Base-by-base conservation (phyloP, 2,797 vertebrate species). In the Carapus acus region DNA sequence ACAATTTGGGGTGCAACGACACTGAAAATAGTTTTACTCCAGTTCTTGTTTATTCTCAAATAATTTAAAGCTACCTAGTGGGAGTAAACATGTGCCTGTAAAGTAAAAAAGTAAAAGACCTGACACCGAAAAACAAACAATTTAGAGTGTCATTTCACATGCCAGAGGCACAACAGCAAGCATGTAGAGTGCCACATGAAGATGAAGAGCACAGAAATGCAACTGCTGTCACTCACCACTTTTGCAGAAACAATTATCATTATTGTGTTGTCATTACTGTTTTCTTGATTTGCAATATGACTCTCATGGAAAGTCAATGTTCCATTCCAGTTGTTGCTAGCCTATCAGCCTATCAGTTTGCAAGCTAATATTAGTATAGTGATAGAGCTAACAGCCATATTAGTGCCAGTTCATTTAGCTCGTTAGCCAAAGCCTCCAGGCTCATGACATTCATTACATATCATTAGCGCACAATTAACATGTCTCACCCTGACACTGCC, bases 401-500 rank as follows among this genome's bases (percentile, higher is more conserved):
- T 84, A 87, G 82, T 83, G 83, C 76, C 81, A 84, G 81, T 85
- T 85, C 75, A 77, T 87, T 86, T 86, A 84, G 79, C 79, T 84
- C 72, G 82, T 86, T 86, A 85, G 82, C 82, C 16, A 43, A 46
- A 79, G 84, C 79, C 76, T 79, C 58, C 1, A 49, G 82, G 80
- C 80, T 83, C 79, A 85, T 85, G 80, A 85, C 82, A 84, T 86
- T 85, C 82, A 86, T 86, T 85, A 86, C 77, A 77, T 85, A 74
- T 83, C 80, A 84, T 86, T 85, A 84, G 83, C 64, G 76, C 81
- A 76, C 81, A 86, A 86, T 86, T 86, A 85, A 69, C 79, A 75
- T 57, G 82, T 83, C 81, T 83, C 69, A 34, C 58, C 66, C 64
- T 78, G 81, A 79, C 82, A 79, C 68, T 38, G 55, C 46, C 37